Base-by-base conservation (phyloP, 2,888 invertebrate genomes). In the Esperia sulphurella region DNA sequence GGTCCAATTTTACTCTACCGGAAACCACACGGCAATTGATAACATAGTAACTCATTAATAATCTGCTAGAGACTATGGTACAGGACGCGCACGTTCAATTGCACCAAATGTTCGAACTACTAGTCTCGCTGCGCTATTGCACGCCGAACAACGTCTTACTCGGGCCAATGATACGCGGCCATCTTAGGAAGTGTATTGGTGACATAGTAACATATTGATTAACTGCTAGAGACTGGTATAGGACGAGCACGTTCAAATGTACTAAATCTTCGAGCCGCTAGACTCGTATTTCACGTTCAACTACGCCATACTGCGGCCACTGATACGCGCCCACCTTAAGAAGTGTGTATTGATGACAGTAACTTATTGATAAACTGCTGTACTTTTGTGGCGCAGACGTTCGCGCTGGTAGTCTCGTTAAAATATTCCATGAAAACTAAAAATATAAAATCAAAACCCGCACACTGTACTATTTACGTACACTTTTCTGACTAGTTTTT, bases 171-270 rank as follows among this genome's bases (percentile, higher is more conserved):
- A 75, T 95, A 9, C 78, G 91, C n/a, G 90, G 88, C 47, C 90
- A 92, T 71, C 67, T 94, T 44, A 86, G 90, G 14, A 89, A 82
- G 85, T 90, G 2, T 9, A 31, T 30, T 30, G 30, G 8, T 30
- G 30, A n/a, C n/a, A n/a, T n/a, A n/a, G 87, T 8, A 75, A 83
- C 52, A 75, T 92, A 31, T 78, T 90, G 29, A 86, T 90, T 71
- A 93, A 93, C 61, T 92, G 93, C 48, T 92, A 92, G 91, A 83
- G 90, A 0, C 69, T 95, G 95, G 1, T 90, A 89, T 69, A 75
- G 8, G 79, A 82, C 10, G 59, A 75, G n/a, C 64, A 71, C 14
- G 72, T 76, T 3, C 72, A 87, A 13, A 90, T 91, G 0, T 71
- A 73, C 9, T 76, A 81, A 8, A 86, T 92, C 71, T 90, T 93